phyloP scores from a whole-genome alignment of 2,797 vertebrate genomes.

The Ctenosaura bakeri region DNA sequence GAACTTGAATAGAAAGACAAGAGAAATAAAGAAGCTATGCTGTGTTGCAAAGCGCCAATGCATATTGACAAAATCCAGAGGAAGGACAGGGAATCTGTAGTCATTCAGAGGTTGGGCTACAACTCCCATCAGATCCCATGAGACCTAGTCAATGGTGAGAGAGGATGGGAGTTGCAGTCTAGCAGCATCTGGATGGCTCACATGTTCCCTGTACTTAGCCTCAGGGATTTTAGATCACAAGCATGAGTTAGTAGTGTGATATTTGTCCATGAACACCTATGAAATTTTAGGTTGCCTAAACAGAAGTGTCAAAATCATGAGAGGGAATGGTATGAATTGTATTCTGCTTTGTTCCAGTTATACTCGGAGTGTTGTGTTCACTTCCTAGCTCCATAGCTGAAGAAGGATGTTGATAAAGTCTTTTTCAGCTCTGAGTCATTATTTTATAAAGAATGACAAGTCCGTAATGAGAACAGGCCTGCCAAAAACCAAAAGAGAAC shows the following conservation, averaged over 20 bases:
- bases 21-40: background rate
- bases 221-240: background rate
- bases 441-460: slow-evolving; percentile 6
- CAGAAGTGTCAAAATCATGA: background rate
- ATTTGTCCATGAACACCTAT: background rate
- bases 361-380: background rate
- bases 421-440: background rate
- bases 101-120: no score
- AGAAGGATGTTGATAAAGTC: background rate
- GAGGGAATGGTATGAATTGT: background rate
- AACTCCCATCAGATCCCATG: background rate
- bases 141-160: background rate
- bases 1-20: background rate
- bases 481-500: background rate
- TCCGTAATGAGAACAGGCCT: background rate
- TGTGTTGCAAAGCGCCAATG: background rate
- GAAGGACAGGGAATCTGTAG: no score
- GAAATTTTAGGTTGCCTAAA: background rate
- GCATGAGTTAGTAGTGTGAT: background rate
- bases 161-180: background rate
- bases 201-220: background rate
- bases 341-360: background rate
- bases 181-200: background rate
- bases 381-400: background rate
- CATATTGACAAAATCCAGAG: background rate